phyloP scores from a whole-genome alignment of 2,113 vertebrate genomes.

The Nothocercus nigrocapillus region DNA sequence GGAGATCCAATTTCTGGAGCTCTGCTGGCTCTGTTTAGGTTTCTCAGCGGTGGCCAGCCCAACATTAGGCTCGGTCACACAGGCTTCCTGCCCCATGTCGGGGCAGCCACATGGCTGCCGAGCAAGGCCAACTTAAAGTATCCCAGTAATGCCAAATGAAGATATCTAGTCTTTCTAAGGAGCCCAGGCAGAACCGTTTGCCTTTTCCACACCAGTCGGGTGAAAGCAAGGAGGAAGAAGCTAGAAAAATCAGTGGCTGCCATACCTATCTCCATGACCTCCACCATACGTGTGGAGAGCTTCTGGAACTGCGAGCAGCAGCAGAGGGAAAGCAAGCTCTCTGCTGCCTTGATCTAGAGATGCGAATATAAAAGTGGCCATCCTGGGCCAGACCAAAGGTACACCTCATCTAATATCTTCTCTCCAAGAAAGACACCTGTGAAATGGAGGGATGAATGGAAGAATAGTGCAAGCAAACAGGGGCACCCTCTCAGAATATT shows the following conservation, averaged over 20 bases:
- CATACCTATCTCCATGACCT: not conserved
- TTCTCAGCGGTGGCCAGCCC: not conserved
- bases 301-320: not conserved
- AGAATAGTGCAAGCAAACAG: not conserved
- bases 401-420: not conserved
- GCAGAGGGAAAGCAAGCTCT: not conserved
- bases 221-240: not conserved
- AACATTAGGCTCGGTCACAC: not conserved
- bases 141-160: not conserved
- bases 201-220: not conserved
- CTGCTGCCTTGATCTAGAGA: not conserved
- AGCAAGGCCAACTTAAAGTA: not conserved
- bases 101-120: not conserved
- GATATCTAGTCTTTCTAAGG: not conserved
- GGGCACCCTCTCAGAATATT: not conserved
- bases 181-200: not conserved
- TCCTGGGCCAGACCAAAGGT: not conserved
- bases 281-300: not conserved
- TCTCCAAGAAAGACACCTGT: not conserved
- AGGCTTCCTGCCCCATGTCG: accelerated
- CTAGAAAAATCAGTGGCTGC: not conserved
- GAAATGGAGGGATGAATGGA: not conserved
- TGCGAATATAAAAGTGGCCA: not conserved
- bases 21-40: not conserved
- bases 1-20: not conserved